These are phyloP conservation scores for Oreochromis mossambicus DNA, from an alignment of 2,797 vertebrate species.

Conservation along the genomic window DNA sequence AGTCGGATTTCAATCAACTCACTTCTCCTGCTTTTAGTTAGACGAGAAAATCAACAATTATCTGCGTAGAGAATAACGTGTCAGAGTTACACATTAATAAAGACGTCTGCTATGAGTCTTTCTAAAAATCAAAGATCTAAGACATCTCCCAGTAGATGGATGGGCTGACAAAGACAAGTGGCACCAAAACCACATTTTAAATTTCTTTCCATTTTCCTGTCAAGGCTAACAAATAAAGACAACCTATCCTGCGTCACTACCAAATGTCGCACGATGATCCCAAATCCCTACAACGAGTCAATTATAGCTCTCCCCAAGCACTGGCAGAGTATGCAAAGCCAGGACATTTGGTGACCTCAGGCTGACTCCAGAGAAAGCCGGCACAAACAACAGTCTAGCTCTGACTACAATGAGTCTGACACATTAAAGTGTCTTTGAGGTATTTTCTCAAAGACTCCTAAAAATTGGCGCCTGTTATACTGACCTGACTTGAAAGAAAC, in stretches of 20 bases:
- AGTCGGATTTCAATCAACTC: background rate
- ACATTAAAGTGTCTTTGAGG: slow-evolving; percentile 46
- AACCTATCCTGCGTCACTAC: slow-evolving; percentile 23
- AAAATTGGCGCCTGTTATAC: background rate
- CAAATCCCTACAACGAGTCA: slow-evolving; percentile 60
- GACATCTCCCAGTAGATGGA: background rate
- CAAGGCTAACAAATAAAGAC: slow-evolving; percentile 25
- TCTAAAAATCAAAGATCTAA: slow-evolving; percentile 14
- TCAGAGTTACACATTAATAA: background rate
- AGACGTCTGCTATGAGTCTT: slow-evolving; percentile 15
- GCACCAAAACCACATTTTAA: slow-evolving; percentile 31
- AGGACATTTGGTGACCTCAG: slow-evolving; percentile 44
- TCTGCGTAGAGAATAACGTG: background rate
- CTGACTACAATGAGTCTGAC: slow-evolving; percentile 47
- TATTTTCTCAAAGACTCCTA: slow-evolving; percentile 38
- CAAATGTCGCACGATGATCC: slow-evolving; percentile 43
- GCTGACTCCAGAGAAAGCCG: slow-evolving; percentile 45
- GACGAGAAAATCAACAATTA: background rate
- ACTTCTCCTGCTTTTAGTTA: background rate
- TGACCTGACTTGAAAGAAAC: background rate
- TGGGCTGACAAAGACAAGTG: slow-evolving; percentile 25
- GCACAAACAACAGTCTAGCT: slow-evolving; percentile 30
- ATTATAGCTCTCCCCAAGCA: slow-evolving; percentile 52
- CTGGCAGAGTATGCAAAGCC: slow-evolving; percentile 41
- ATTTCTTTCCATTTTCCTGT: slow-evolving; percentile 17